These are phyloP conservation scores for Bovichtus diacanthus DNA, from an alignment of 2,797 vertebrate genomes.

Conservation along the genomic window DNA sequence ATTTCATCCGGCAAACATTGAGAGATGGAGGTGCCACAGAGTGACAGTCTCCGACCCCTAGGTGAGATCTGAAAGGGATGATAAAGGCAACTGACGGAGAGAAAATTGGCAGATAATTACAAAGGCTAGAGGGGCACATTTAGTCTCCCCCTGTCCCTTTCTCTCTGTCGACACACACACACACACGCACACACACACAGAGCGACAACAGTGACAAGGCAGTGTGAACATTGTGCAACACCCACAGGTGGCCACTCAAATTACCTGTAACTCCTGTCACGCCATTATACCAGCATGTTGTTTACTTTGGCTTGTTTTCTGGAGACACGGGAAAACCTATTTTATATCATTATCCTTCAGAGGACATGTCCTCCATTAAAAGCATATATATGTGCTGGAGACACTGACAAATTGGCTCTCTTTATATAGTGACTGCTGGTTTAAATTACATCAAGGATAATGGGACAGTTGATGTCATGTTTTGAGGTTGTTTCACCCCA, in stretches of 20 bases:
- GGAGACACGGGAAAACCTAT: conserved; percentile 1
- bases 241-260: conserved; percentile 61
- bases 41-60: conserved; percentile 77
- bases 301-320: conserved; percentile 39
- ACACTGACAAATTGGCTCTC: conserved; percentile 3
- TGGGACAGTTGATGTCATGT: conserved; percentile 7
- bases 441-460: conserved; percentile 4
- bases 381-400: not conserved
- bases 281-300: conserved; percentile 30
- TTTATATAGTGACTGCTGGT: not conserved
- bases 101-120: conserved; percentile 87
- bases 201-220: conserved; percentile 47
- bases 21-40: conserved; percentile 75
- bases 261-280: conserved; percentile 42
- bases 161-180: conserved; percentile 48
- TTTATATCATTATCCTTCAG: conserved; percentile 18
- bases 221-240: conserved; percentile 34
- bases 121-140: conserved; percentile 79
- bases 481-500: conserved; percentile 6
- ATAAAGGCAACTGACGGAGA: conserved; percentile 82
- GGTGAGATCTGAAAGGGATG: conserved; percentile 83
- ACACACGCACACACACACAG: conserved; percentile 32
- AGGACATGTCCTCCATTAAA: conserved; percentile 18
- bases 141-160: conserved; percentile 69
- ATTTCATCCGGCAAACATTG: conserved; percentile 76